A percentile compares a stretch with the other conserved stretches of the same genome.
These are phyloP conservation scores for Dermatemys mawii DNA, from an alignment of 2,113 vertebrate genomes.

Conservation along the genomic window DNA sequence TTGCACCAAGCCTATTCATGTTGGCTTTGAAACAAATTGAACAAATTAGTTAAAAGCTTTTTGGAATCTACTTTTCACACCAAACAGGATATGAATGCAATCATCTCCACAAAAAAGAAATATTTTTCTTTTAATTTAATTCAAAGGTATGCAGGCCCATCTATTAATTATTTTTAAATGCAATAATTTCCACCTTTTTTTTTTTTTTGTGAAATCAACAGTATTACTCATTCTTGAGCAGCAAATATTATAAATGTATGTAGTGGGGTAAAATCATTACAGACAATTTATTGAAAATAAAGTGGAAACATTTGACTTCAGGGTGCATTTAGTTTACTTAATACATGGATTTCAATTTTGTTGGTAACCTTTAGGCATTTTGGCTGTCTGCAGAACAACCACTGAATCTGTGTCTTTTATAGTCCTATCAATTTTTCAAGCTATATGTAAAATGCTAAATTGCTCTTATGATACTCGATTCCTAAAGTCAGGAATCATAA, in stretches of 20 bases:
- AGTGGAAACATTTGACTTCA: conserved; percentile 79
- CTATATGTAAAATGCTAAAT: conserved; percentile 27
- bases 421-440: conserved; percentile 56
- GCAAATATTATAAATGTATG: conserved; percentile 75
- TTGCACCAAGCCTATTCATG: conserved; percentile 99
- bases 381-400: conserved; percentile 19
- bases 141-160: conserved; percentile 92
- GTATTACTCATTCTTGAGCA: conserved; percentile 77
- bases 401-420: conserved; percentile 37
- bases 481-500: conserved; percentile 61
- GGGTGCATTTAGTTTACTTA: conserved; percentile 82
- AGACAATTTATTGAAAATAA: conserved; percentile 78
- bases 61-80: conserved; percentile 99
- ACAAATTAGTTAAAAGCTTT: conserved; percentile 99
- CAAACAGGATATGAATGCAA: conserved; percentile 97
- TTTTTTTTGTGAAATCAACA: conserved; percentile 83
- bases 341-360: conserved; percentile 75
- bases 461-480: conserved; percentile 48
- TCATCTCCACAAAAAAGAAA: conserved; percentile 93
- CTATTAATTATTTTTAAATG: conserved; percentile 98
- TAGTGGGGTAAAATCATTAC: conserved; percentile 77
- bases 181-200: conserved; percentile 88
- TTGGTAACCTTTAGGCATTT: conserved; percentile 71
- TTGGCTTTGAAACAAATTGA: conserved; percentile 99
- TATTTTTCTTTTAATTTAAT: conserved; percentile 90